phyloP scores from a whole-genome alignment of 2,888 invertebrate genomes.

The Allacma fusca region DNA sequence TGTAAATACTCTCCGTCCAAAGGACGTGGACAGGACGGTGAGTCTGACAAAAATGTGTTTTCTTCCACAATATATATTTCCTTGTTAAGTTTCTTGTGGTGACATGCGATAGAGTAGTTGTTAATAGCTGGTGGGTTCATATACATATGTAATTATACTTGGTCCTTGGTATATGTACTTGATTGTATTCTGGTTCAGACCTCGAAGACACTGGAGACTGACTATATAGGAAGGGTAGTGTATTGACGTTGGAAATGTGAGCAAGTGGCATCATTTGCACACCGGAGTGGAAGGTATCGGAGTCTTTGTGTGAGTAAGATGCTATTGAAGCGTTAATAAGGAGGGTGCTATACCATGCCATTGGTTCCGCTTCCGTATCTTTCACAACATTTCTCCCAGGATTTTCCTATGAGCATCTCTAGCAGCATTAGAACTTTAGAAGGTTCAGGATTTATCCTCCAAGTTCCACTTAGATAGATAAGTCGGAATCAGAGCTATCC shows the following conservation, averaged over 20 bases:
- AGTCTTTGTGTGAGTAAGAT: slow-evolving; percentile 24
- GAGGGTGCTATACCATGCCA: slow-evolving; percentile 11
- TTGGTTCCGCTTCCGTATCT: slow-evolving; percentile 23
- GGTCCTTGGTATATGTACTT: neutral
- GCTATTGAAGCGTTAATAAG: slow-evolving; percentile 26
- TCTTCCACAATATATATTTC: too few relatives aligned
- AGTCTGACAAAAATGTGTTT: too few relatives aligned
- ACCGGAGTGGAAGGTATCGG: slow-evolving; percentile 30
- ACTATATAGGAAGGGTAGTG: neutral
- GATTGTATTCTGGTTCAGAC: too few relatives aligned
- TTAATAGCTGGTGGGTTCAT: neutral
- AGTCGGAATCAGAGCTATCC: too few relatives aligned
- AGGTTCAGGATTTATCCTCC: too few relatives aligned
- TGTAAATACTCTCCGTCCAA: too few relatives aligned
- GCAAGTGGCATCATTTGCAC: slow-evolving; percentile 27
- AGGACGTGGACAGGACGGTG: too few relatives aligned
- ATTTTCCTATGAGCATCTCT: neutral
- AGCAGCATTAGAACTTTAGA: neutral
- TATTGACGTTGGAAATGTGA: slow-evolving; percentile 11
- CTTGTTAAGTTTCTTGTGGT: neutral
- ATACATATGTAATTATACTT: too few relatives aligned
- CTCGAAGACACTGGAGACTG: neutral
- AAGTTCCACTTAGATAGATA: too few relatives aligned
- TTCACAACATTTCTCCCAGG: neutral
- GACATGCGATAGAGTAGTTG: neutral